phyloP scores from a whole-genome alignment of 2,888 invertebrate genomes.

The Allolobophora icterica region DNA sequence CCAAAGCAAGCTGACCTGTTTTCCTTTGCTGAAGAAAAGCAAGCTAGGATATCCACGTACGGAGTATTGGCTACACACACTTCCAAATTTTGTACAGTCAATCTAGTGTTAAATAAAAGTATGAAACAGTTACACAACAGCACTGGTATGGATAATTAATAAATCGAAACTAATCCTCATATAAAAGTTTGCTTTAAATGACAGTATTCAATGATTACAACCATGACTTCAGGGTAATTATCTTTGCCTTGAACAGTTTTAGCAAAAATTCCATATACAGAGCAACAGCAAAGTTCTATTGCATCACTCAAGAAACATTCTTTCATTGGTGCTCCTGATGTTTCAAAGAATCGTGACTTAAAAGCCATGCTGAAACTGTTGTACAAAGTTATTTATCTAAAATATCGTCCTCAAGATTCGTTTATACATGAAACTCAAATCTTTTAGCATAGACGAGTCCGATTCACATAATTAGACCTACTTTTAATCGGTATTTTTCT shows the following conservation, averaged over 20 bases:
- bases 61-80: conserved; percentile 79
- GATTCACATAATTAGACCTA: background rate
- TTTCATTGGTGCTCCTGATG: too few species aligned
- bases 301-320: too few species aligned
- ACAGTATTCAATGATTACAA: background rate
- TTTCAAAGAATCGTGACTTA: too few species aligned
- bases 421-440: background rate
- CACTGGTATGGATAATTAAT: background rate
- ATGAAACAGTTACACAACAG: background rate
- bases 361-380: too few species aligned
- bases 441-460: background rate
- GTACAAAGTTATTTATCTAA: background rate
- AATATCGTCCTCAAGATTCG: background rate
- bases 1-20: conserved; percentile 67
- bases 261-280: too few species aligned
- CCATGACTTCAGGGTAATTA: background rate
- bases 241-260: too few species aligned
- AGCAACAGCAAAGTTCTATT: too few species aligned
- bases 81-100: conserved; percentile 81
- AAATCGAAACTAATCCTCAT: background rate
- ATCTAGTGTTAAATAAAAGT: conserved; percentile 65
- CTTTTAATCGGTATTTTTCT: background rate
- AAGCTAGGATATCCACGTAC: conserved; percentile 87
- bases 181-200: background rate
- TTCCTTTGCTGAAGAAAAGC: conserved; percentile 86